phyloP scores from a whole-genome alignment of 1,140 invertebrate species.

The Drosophila melanica region DNA sequence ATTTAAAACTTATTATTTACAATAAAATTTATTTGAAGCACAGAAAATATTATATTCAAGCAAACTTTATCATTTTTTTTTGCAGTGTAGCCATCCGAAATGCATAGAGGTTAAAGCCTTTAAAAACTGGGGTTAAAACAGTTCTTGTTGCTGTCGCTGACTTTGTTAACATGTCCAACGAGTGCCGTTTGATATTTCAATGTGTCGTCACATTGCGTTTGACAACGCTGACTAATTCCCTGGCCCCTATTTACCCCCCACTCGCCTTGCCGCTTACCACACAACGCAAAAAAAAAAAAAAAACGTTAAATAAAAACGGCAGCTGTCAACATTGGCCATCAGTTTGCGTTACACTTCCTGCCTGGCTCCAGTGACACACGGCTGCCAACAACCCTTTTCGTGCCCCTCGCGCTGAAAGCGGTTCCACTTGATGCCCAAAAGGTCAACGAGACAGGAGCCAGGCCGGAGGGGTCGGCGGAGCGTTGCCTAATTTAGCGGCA shows the following conservation, averaged over 20 bases:
- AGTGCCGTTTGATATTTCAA: conserved; percentile 64
- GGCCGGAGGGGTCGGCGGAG: conserved; percentile 9
- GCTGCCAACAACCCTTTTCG: conserved; percentile 64
- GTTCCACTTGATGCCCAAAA: conserved; percentile 78
- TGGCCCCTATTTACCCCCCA: not conserved
- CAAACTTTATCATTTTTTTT: too few relatives aligned
- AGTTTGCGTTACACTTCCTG: conserved; percentile 42
- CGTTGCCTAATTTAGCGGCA: conserved; percentile 70
- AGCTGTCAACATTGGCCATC: conserved; percentile 75
- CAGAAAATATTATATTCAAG: too few relatives aligned
- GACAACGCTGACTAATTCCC: conserved; percentile 76
- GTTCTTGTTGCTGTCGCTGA: conserved; percentile 50
- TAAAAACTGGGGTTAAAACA: conserved; percentile 23
- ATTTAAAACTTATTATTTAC: too few relatives aligned
- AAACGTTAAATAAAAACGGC: conserved; percentile 46
- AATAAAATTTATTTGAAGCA: too few relatives aligned
- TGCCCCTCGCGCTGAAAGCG: conserved; percentile 49
- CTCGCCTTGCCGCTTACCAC: not conserved
- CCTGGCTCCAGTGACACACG: conserved; percentile 35
- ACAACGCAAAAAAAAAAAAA: too few relatives aligned
- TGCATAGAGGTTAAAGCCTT: conserved; percentile 14
- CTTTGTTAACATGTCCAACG: conserved; percentile 69
- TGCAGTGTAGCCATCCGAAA: too few relatives aligned
- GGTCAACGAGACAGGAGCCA: conserved; percentile 55
- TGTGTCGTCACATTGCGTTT: conserved; percentile 75